A percentile compares a stretch with the other conserved stretches of the same genome.
Conservation (phyloP, 2,113 vertebrate genomes). For the Malurus cyaneus region DNA sequence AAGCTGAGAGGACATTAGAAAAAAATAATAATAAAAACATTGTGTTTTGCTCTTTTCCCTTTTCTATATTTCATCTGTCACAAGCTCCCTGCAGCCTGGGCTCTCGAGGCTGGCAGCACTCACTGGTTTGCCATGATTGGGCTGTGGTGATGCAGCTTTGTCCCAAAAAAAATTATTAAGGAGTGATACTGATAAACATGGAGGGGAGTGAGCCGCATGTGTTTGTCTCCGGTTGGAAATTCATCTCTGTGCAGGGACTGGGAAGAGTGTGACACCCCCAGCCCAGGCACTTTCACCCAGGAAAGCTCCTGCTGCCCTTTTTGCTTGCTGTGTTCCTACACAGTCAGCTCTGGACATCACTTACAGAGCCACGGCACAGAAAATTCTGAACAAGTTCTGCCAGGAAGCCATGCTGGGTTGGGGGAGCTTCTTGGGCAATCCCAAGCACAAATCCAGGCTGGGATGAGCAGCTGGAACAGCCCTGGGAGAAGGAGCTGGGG, state of each 20-base stretch:
- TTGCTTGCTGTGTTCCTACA: not conserved
- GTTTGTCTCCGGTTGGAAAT: not conserved
- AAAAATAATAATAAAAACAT: not conserved
- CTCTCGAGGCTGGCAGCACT: accelerated
- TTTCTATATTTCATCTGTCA: not conserved
- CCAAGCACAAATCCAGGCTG: not conserved
- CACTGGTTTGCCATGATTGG: not conserved
- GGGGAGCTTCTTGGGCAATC: not conserved
- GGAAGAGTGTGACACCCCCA: not conserved
- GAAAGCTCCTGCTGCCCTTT: not conserved
- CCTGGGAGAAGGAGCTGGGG: not conserved
- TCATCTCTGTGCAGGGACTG: not conserved
- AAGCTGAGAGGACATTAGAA: not conserved
- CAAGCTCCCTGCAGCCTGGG: not conserved
- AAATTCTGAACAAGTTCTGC: not conserved
- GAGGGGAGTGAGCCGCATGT: not conserved
- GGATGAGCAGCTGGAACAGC: not conserved
- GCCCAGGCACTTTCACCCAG: not conserved
- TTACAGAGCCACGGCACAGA: not conserved
- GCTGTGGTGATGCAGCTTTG: not conserved
- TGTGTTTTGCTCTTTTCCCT: not conserved
- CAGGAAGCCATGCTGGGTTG: not conserved
- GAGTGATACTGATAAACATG: not conserved
- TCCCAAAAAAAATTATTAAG: not conserved
- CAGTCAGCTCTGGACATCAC: not conserved